Evolutionary conservation across 2,888 invertebrate genomes (phyloP), one percentile per base, ranked within the genome.

Genomic region (Periphyllus acericola): DNA sequence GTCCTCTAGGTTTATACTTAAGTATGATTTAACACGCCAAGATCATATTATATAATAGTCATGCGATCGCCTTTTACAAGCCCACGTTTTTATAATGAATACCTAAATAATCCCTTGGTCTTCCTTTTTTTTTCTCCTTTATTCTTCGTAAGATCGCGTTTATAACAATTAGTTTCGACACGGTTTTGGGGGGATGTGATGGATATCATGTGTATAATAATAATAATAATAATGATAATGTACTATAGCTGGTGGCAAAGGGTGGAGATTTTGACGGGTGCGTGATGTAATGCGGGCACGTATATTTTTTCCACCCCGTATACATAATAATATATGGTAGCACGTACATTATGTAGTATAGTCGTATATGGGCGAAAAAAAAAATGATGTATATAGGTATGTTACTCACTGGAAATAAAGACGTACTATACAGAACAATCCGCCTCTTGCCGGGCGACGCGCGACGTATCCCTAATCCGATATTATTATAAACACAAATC

Each of bases 281-380:
- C 78, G 85, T 85, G 85, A 85, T 85, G 85, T 85, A 85, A 85
- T 85, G 85, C 85, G 85, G 85, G 85, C 84, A 29, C 46, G 36
- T 21, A 60, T 32, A 66, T 76, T 71, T 82, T 83, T 83, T 83
- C 46, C 81, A 82, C 81, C 81, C 60, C 81, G 40, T 68, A 68
- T 68, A 9, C 5, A 9, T 2, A 8, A 60, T 55, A 34, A 25
- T 79, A 55, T n/a, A 34, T 46, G 14, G 46, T 46, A 46, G 46
- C 46, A 46, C 46, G 46, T 46, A 46, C 14, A 46, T 46, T 46
- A 46, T 46, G 55, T 46, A 46, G 11, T 14, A 36, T 29, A n/a
- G 79, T 36, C 21, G 55, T 60, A 32, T 55, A 79, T 60, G 60
- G 79, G 79, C 60, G 34, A 79, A 79, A 79, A 79, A 52, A 78